These are phyloP conservation scores for Eudasyphora cyanicolor DNA, from an alignment of 2,888 invertebrate species.

Conservation along the genomic window DNA sequence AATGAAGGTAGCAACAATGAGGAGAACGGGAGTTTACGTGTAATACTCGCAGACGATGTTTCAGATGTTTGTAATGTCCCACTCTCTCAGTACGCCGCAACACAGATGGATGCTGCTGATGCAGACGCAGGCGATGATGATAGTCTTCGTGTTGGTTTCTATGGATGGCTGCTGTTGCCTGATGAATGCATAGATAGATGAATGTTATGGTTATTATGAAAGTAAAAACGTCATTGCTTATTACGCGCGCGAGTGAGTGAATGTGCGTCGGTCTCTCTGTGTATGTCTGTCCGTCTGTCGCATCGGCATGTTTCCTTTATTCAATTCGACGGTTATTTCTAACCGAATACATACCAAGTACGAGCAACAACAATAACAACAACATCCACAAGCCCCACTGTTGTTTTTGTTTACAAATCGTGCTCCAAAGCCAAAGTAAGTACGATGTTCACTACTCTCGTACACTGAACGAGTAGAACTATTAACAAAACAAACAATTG, in stretches of 20 bases:
- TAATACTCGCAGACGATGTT: too few species aligned
- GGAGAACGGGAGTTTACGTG: too few species aligned
- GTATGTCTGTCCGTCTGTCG: not conserved
- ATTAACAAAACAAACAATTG: slow-evolving; percentile 21
- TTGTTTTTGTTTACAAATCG: slow-evolving; percentile 64
- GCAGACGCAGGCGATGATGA: too few species aligned
- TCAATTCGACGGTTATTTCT: slow-evolving; percentile 51
- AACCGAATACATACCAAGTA: not conserved
- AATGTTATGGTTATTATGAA: slow-evolving; percentile 43
- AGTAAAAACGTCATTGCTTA: slow-evolving; percentile 61
- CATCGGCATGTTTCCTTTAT: slow-evolving; percentile 47
- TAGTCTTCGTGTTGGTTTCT: too few species aligned
- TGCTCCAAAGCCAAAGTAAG: slow-evolving; percentile 50
- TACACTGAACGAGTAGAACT: slow-evolving; percentile 21
- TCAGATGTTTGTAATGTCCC: too few species aligned
- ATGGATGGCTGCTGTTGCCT: slow-evolving; percentile 42
- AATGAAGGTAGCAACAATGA: too few species aligned
- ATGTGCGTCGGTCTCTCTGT: not conserved
- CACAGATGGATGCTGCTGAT: too few species aligned
- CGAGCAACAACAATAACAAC: slow-evolving; percentile 35
- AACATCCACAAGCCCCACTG: slow-evolving; percentile 35
- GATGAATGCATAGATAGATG: not conserved
- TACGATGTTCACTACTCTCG: slow-evolving; percentile 45
- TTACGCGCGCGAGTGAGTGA: slow-evolving; percentile 25
- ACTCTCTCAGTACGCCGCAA: too few species aligned